Conservation (phyloP, 2,797 vertebrate genomes). For the Rhynchotus rufescens region DNA sequence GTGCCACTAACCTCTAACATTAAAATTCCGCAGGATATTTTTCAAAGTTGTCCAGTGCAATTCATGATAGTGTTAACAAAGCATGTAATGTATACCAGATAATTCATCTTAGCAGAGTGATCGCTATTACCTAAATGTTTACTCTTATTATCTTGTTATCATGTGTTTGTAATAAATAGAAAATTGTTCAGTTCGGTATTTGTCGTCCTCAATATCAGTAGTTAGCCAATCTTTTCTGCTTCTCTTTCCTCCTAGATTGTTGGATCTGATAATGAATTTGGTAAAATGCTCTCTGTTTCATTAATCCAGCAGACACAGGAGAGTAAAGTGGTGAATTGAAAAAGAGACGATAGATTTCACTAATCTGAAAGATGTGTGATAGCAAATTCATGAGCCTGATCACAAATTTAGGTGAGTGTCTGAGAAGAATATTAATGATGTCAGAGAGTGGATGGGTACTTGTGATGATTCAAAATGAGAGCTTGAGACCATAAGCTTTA, state of each 20-base stretch:
- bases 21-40: background rate
- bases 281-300: background rate
- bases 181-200: slow-evolving; percentile 30
- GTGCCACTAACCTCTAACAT: background rate
- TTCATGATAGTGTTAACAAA: background rate
- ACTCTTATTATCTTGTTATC: slow-evolving; percentile 16
- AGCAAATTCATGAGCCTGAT: slow-evolving; percentile 8
- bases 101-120: background rate
- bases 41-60: background rate
- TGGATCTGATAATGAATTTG: slow-evolving; percentile 40
- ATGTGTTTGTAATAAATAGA: background rate
- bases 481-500: background rate
- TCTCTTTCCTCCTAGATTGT: background rate
- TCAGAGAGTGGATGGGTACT: background rate
- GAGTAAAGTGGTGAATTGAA: slow-evolving; percentile 3
- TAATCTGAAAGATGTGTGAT: background rate
- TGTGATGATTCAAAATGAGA: background rate
- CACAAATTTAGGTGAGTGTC: background rate
- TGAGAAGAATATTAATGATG: background rate
- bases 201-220: slow-evolving; percentile 4
- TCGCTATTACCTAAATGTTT: background rate
- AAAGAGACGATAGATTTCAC: background rate
- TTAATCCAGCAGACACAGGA: background rate
- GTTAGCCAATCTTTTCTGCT: background rate
- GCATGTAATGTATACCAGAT: background rate